Evolutionary conservation across 2,888 invertebrate genomes (phyloP), one percentile per base, ranked within the genome.

Genomic region (Cosmia trapezina): DNA sequence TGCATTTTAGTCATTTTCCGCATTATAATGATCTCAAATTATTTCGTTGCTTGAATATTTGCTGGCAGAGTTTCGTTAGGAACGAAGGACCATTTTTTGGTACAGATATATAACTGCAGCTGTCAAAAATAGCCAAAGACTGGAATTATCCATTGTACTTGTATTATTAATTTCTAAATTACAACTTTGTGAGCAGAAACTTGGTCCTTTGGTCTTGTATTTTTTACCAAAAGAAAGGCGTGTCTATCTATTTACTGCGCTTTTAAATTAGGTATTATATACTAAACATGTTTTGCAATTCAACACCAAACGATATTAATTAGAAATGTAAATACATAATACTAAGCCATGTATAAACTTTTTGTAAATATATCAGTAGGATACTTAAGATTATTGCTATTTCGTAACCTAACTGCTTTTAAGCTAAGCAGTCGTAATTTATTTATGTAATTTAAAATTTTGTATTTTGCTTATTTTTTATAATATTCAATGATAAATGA

Each of bases 311-410:
- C 41, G 33, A 22, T 61, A 68, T 43, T 68, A 28, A 41, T 66
- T 53, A 77, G 12, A 70, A 72, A 57, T 85, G 86, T 86, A 86
- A 78, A 86, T 78, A 74, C n/a, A 47, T 80, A 65, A 28, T 49
- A 67, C 11, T 78, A 81, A 70, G 64, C 22, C 69, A 73, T 85
- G 83, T 85, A 82, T 74, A 84, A 75, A 79, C 51, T 19, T 70
- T 74, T 70, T 85, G 86, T 85, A 86, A 81, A 85, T 86, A 86
- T 68, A 73, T 69, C 51, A 49, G 4, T 64, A 64, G 14, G 3
- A n/a, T 49, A 75, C 12, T 56, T 77, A 64, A 65, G 4, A 49
- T 62, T 57, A 61, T 75, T 70, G 60, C 53, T 70, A 68, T 60
- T 63, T 73, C 33, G 7, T 65, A 67, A 53, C 57, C 57, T 57